phyloP scores from a whole-genome alignment of 2,113 vertebrate genomes.

The Pelecanus crispus region DNA sequence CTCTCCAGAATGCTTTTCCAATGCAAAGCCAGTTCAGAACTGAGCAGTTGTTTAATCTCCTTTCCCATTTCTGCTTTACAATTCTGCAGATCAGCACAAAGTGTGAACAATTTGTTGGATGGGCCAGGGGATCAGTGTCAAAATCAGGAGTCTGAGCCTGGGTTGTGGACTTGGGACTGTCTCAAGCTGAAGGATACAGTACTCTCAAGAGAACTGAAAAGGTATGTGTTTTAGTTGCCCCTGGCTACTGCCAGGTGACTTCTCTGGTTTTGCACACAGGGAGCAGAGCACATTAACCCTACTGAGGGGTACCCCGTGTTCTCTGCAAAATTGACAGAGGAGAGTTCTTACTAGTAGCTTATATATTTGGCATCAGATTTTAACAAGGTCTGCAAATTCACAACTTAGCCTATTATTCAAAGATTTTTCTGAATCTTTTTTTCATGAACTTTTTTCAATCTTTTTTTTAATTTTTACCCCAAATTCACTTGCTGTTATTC shows the following conservation, averaged over 20 bases:
- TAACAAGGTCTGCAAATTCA: neutral
- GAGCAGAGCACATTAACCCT: neutral
- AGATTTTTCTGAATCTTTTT: neutral
- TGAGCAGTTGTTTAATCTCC: neutral
- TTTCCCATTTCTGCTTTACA: neutral
- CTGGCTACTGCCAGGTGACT: neutral
- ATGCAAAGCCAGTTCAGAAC: neutral
- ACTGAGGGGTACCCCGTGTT: fast-evolving
- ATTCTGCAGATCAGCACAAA: neutral
- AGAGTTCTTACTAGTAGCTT: neutral
- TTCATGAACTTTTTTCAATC: fast-evolving
- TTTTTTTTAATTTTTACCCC: neutral
- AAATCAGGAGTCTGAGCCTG: neutral
- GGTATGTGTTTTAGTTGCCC: neutral
- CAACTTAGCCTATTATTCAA: neutral
- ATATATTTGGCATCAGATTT: neutral
- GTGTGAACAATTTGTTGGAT: neutral
- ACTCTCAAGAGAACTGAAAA: neutral
- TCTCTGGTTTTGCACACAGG: neutral
- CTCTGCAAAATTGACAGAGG: neutral
- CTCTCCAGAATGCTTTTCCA: neutral
- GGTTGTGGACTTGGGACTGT: neutral
- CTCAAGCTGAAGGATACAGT: neutral
- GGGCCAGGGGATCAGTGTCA: neutral
- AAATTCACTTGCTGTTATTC: neutral